Evolutionary conservation across 2,888 invertebrate genomes (phyloP), one percentile per base, ranked within the genome.

Genomic region (Eupithecia inturbata): DNA sequence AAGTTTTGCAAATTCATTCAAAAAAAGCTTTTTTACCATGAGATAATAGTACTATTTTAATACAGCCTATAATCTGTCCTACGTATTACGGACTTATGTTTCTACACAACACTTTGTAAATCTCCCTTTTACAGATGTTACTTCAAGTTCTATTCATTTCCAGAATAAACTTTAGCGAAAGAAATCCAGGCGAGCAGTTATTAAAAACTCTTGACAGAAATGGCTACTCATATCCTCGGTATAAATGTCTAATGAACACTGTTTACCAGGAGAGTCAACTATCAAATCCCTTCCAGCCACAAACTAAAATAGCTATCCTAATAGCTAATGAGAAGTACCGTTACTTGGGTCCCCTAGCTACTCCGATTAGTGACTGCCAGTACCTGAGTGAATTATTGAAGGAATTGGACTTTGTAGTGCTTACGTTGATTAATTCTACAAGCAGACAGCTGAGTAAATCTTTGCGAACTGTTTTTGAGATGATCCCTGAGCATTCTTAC

Each of bases 331-430:
- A 93, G 41, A 90, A 88, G 80, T 95, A 95, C 75, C 79, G 79
- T 36, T 77, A 91, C 79, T 86, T 95, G 75, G 85, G 92, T 0
- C 91, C 92, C 72, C 76, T 95, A 41, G 89, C 88, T 0, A 94
- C 95, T 63, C 95, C 95, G 0, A 87, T 90, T 4, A 84, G 88
- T 41, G 95, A 95, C 72, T 95, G 95, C 81, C 89, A 91, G 57
- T 86, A 89, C 0, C 80, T 95, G 57, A 90, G 90, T 1, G 77
- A 82, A 3, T 88, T 87, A 77, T 82, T 95, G 66, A 90, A 87
- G 73, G 83, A 81, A 19, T 81, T 93, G 28, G 95, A 91, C 1
- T 95, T 95, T 82, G 83, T 91, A 70, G 85, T 91, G 0, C 79
- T 95, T 1, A 86, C 82, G 41, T 79, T 95, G 57, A 91, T 86